Base-by-base conservation (phyloP, 1,140 invertebrate species). In the Drosophila melanica region DNA sequence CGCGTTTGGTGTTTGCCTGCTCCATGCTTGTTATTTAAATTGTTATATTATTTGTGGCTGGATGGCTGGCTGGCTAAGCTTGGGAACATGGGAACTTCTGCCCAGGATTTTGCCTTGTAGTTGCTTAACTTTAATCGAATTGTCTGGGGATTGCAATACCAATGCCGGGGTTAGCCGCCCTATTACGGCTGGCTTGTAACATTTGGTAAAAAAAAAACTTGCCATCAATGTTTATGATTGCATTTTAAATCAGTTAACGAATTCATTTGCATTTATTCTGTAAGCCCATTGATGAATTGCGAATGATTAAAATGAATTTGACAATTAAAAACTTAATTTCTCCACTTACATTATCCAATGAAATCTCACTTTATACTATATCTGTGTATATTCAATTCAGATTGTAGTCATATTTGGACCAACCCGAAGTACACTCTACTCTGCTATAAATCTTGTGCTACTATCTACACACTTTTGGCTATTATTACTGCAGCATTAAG, bases 21-120 rank as follows among this genome's bases (percentile, higher is more conserved):
- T 59, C 42, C 77, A 85, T 72, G 84, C 85, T 90, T 89, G 84
- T 89, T 89, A 89, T 89, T 89, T 89, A 89, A 89, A 89, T 89
- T 89, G 84, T 89, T 89, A 80, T 89, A 89, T 89, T 89, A 89
- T 89, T 89, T 89, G 84, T 89, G 85, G 85, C 84, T 71, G 68
- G 67, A 30, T 53, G 30, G 79, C 84, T 71, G 68, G 67, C 50
- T 53, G 30, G 79, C 69, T 70, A 64, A 77, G 79, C 79, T 77
- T 80, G 73, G 77, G 81, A 87, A 86, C 81, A 75, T 81, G 66
- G 84, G 48, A 78, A 71, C 44, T 45, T 60, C 55, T 12, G 14
- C 6, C 47, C 50, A 35, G 41, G 33, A n/a, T 68, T 45, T 48
- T 30, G 72, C 48, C 81, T 77, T 84, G 79, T 86, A 72, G 76